These are phyloP conservation scores for Rutilus rutilus DNA, from an alignment of 2,113 vertebrate species.

Conservation along the genomic window DNA sequence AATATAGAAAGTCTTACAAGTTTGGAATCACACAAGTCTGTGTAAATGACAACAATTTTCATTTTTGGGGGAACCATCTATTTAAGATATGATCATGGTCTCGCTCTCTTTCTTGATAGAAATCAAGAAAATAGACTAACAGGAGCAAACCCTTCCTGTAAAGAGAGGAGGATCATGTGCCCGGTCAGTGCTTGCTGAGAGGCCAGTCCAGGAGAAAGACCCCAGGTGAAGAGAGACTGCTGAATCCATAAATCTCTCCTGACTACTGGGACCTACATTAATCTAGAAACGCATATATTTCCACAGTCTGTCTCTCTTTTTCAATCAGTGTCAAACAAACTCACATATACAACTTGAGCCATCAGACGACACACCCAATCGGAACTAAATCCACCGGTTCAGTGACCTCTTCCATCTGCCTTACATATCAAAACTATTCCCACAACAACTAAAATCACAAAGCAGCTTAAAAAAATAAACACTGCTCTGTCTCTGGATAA, in stretches of 20 bases:
- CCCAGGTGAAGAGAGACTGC: conserved; percentile 48
- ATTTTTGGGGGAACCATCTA: not conserved
- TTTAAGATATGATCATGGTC: not conserved
- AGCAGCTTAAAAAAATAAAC: conserved; percentile 19
- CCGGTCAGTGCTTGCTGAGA: not conserved
- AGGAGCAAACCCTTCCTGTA: not conserved
- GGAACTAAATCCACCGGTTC: not conserved
- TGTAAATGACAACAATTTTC: not conserved
- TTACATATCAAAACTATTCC: conserved; percentile 35
- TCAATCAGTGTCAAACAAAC: conserved; percentile 10
- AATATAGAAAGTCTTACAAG: not conserved
- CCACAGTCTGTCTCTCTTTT: not conserved
- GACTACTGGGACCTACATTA: conserved; percentile 23
- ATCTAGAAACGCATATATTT: conserved; percentile 20
- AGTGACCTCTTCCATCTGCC: conserved; percentile 37
- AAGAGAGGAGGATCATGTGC: not conserved
- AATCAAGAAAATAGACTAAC: not conserved
- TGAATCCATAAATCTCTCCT: conserved; percentile 15
- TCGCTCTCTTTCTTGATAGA: not conserved
- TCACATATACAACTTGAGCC: not conserved
- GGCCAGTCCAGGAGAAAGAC: conserved; percentile 27
- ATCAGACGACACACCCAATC: conserved; percentile 2
- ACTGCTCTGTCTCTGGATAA: not conserved
- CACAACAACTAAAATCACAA: conserved; percentile 33
- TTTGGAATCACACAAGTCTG: not conserved